A percentile compares a stretch with the other conserved stretches of the same genome.
phyloP scores from a whole-genome alignment of 2,888 invertebrate species.

The Lumbricus terrestris region DNA sequence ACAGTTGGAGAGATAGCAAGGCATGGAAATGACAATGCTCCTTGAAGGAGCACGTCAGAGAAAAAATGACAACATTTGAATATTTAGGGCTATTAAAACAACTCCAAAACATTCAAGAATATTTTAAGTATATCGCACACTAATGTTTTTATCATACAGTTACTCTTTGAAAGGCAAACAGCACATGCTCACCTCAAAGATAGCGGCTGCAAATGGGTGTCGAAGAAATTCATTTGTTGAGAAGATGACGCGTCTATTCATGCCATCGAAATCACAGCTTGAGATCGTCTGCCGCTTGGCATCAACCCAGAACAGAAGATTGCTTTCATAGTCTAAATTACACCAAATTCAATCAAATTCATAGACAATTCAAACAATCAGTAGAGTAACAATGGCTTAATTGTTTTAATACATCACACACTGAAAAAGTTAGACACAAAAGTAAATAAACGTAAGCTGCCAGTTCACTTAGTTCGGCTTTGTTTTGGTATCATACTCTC shows the following conservation, averaged over 20 bases:
- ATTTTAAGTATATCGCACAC: background rate
- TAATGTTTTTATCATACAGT: too few relatives aligned
- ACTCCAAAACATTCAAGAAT: background rate
- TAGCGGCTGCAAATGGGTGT: conserved; percentile 94
- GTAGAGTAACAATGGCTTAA: background rate
- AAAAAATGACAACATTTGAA: background rate
- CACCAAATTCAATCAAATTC: conserved; percentile 13
- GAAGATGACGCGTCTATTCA: conserved; percentile 68
- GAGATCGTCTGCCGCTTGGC: conserved; percentile 87
- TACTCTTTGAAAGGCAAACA: too few relatives aligned
- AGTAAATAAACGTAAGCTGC: too few relatives aligned
- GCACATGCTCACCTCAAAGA: conserved; percentile 70
- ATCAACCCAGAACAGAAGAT: conserved; percentile 93
- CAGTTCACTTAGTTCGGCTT: too few relatives aligned
- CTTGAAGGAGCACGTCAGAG: too few relatives aligned
- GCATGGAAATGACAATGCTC: too few relatives aligned
- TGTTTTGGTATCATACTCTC: too few relatives aligned
- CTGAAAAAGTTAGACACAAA: too few relatives aligned
- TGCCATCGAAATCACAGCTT: conserved; percentile 84
- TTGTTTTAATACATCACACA: background rate
- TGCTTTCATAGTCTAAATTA: conserved; percentile 78
- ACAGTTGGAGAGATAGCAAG: too few relatives aligned
- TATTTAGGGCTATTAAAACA: background rate
- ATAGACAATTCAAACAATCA: background rate
- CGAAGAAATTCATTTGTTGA: conserved; percentile 70